phyloP scores from a whole-genome alignment of 2,888 invertebrate species.

The Synergus laeviventris region DNA sequence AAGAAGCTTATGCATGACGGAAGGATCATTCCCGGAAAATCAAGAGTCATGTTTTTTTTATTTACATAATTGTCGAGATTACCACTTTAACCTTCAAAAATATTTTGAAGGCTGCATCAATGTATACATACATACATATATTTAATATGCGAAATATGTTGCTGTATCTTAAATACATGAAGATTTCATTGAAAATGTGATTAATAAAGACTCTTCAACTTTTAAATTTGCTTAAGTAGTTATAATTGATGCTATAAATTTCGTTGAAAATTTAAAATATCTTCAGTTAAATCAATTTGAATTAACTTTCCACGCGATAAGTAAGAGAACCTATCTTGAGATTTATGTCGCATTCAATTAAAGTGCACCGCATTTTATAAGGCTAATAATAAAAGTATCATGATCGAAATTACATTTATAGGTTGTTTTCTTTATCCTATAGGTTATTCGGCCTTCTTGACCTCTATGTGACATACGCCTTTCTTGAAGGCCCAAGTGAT shows the following conservation, averaged over 20 bases:
- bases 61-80: slow-evolving; percentile 14
- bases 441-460: slow-evolving; percentile 27
- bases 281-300: not conserved
- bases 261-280: no score
- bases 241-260: not conserved
- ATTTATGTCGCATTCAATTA: not conserved
- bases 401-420: slow-evolving; percentile 6
- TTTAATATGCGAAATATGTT: not conserved
- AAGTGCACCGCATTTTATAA: slow-evolving; percentile 9
- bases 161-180: not conserved
- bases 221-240: not conserved
- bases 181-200: no score
- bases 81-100: slow-evolving; percentile 33
- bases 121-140: not conserved
- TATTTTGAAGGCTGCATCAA: slow-evolving; percentile 6
- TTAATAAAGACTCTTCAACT: not conserved
- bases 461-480: no score
- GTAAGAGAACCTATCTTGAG: not conserved
- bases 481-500: no score
- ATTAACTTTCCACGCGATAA: not conserved
- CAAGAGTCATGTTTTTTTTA: slow-evolving; percentile 27
- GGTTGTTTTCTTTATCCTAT: slow-evolving; percentile 9
- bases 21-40: slow-evolving; percentile 40
- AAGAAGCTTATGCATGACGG: slow-evolving; percentile 46
- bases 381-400: not conserved